A percentile compares a stretch with the other conserved stretches of the same genome.
Conservation (phyloP, 2,797 vertebrate species). For the Sebastiscus tertius region DNA sequence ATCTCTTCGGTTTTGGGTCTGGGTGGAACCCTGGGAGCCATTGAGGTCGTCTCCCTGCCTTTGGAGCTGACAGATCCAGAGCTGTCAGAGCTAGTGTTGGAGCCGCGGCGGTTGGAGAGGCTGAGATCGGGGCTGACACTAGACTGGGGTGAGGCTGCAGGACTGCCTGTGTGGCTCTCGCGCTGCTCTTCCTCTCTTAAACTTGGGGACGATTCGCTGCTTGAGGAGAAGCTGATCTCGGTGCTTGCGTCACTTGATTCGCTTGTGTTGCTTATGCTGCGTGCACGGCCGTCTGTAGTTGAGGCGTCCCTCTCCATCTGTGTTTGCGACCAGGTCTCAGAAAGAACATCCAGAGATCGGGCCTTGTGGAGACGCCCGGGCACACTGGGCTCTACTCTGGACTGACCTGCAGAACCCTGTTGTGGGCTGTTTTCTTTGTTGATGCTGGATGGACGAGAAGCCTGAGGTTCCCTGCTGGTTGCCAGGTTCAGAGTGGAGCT, state of each 20-base stretch:
- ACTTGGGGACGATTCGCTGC: slow-evolving; percentile 8
- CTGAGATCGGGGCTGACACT: background rate
- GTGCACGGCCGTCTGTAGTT: background rate
- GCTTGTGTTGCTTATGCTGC: slow-evolving; percentile 44
- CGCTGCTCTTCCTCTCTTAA: background rate
- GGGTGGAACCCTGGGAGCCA: slow-evolving; percentile 80
- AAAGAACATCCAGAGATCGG: slow-evolving; percentile 68
- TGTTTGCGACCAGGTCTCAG: slow-evolving; percentile 29
- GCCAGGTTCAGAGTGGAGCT: slow-evolving; percentile 77
- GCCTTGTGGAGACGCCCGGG: slow-evolving; percentile 48
- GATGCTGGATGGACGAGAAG: background rate
- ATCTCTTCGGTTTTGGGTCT: slow-evolving; percentile 86
- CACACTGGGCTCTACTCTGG: accelerated
- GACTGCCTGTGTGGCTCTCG: background rate
- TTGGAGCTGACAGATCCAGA: slow-evolving; percentile 1
- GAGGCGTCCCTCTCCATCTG: background rate
- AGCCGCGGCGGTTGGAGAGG: background rate
- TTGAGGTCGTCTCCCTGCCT: background rate
- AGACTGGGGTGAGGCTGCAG: background rate
- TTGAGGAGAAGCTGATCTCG: slow-evolving; percentile 11
- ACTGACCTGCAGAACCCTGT: background rate
- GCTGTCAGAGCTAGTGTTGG: background rate
- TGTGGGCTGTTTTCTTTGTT: background rate
- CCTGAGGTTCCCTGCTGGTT: slow-evolving; percentile 13
- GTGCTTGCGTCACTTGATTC: background rate